Evolutionary conservation across 2,113 vertebrate genomes (phyloP), one percentile per base, ranked within the genome.

Genomic region (Pica pica): DNA sequence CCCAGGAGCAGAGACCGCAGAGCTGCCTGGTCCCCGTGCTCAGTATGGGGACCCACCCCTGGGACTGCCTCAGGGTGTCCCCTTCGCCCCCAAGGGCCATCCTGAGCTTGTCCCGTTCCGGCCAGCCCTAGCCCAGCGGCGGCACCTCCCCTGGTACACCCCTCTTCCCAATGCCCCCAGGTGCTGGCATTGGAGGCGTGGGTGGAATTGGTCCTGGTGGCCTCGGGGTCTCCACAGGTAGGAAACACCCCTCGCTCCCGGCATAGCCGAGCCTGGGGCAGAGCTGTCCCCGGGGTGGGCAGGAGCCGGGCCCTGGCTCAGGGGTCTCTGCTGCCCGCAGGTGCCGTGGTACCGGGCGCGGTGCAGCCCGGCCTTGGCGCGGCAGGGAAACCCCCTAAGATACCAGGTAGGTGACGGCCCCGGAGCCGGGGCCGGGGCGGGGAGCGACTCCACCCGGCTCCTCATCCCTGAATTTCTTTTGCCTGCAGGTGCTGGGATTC

Each of bases 321-420:
- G 71, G 63, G 82, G 61, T 96, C 56, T 94, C 83, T 94, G 90
- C 86, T 81, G 82, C 92, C 83, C 23, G 30, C 81, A 98, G 98
- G 97, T 96, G 98, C 82, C 0, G 98, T 81, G 39, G 97, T 97
- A 23, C 98, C 95, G 47, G 79, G 93, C 1, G 98, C 87, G 65
- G 95, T 94, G 44, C 97, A 96, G 90, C 97, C 95, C 2, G 97
- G 97, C 81, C 93, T 95, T 10, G 98, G 97, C 1, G 95, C 95
- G 1, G 97, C 81, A 76, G 98, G 2, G 47, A 98, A 98, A 41
- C 97, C 98, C 39, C 98, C 98, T 49, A 98, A 98, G 96, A 88
- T 98, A 83, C 98, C 98, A 31, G 98, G 98, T 98, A 92, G 71
- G 97, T 57, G 60, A 11, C 4, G 7, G 65, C 47, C 57, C 57